Base-by-base conservation (phyloP, 2,113 vertebrate species). In the Aplodontia rufa region DNA sequence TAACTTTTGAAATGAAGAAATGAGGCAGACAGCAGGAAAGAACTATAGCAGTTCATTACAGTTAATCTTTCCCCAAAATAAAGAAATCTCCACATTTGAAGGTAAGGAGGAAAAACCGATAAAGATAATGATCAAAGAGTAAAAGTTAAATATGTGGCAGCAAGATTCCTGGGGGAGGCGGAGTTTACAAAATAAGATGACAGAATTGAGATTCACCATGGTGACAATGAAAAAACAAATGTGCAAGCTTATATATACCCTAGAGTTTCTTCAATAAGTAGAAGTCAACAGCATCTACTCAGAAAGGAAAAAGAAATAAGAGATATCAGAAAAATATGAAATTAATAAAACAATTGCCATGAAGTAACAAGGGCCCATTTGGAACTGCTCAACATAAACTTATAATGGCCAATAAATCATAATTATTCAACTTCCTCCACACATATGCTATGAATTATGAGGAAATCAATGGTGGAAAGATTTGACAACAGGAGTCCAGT, bases 171-270 rank as follows among this genome's bases (percentile, higher is more conserved):
- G 42, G n/a, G 49, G n/a, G n/a, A n/a, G n/a, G n/a, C n/a, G n/a
- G n/a, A 35, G 19, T 85, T 92, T 80, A 90, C 22, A 87, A 93
- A 93, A 62, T 84, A 91, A 91, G 37, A 82, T 75, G 37, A 74
- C 47, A 81, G 60, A 78, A 81, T 0, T 91, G 35, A 69, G 11
- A 74, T 55, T 17, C 45, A 28, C 42, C 47, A 49, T 32, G 26
- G 47, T 91, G 37, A 94, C 55, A 66, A 71, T 11, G 8, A 74
- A 81, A 84, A 89, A 88, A 58, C 83, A 82, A 91, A 72, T 11
- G 28, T 69, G 5, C 47, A 95, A 78, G 28, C 26, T n/a, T n/a
- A n/a, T n/a, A 69, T 35, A 4, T 37, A 86, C 19, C 20, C 53
- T 78, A 53, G 53, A 87, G 45, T 91, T 93, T 88, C 76, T 71